Evolutionary conservation across 1,140 invertebrate species (phyloP), one percentile per base, ranked within the genome.

Genomic region (Doryteuthis pealeii): DNA sequence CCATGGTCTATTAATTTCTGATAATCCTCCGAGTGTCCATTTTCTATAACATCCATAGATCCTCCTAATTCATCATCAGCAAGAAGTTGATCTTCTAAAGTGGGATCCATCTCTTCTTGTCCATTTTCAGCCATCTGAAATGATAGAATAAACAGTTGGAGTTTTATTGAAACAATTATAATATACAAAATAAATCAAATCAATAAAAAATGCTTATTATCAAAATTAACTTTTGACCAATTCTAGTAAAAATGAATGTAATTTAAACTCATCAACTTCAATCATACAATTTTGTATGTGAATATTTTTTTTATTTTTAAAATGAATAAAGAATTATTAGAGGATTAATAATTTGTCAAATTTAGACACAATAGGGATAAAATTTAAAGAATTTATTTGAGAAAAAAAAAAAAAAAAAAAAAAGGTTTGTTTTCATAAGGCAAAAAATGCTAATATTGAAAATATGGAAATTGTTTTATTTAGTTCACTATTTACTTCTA

Each of bases 1-100:
- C 95, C 95, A 92, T 96, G 96, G 84, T 96, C 93, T 85, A 96
- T 91, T 77, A 98, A 81, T 82, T 88, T 88, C 66, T 85, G 77
- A 71, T 86, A 87, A 89, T 96, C 94, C 90, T 94, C 93, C 85
- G 94, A 94, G 88, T 92, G 91, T 70, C 79, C 75, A 31, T 80
- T 78, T 72, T 74, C 69, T 26, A 76, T 73, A 14, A 49, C 45
- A 30, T 77, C 77, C 70, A 74, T 70, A n/a, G 71, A 30, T 71
- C 76, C 75, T 65, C 62, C 33, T 22, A 30, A 32, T 74, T 78
- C 77, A 40, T 82, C 75, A 33, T 78, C 77, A 69, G 74, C 78
- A 33, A 79, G 71, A 68, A 78, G 67, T 35, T 79, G 71, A 43
- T 82, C 81, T 76, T 80, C 76, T 58, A 78, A 74, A 35, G 71